Conservation (phyloP, 2,113 vertebrate genomes). For the Ailuropoda melanoleuca region DNA sequence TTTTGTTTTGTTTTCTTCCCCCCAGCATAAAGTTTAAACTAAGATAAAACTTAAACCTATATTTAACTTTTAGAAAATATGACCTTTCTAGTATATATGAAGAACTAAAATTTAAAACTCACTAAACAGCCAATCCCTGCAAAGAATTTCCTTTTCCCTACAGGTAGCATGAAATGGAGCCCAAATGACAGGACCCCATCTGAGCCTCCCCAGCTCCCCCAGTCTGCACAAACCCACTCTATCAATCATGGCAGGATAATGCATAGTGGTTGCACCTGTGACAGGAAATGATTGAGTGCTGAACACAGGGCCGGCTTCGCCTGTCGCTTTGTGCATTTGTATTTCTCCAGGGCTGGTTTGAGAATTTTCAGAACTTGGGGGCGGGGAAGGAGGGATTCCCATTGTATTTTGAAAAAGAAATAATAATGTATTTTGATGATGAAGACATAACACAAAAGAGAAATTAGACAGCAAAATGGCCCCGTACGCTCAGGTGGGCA, state of each 20-base stretch:
- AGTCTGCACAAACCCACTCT: constrained; percentile 86
- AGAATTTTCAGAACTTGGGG: constrained; percentile 83
- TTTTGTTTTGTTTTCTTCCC: neutral
- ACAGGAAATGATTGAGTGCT: constrained; percentile 91
- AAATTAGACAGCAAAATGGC: constrained; percentile 56
- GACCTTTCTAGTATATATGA: constrained; percentile 60
- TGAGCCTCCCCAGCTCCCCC: constrained; percentile 84
- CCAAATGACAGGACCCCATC: constrained; percentile 84
- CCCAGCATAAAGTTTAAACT: constrained; percentile 9
- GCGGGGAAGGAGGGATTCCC: constrained; percentile 51
- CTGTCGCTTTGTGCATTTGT: constrained; percentile 87
- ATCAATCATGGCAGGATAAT: constrained; percentile 91
- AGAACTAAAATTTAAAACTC: constrained; percentile 74
- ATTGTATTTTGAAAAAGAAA: constrained; percentile 67
- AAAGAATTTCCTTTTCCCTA: constrained; percentile 82
- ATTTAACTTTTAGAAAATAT: constrained; percentile 66
- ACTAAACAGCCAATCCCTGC: constrained; percentile 64
- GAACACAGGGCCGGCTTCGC: constrained; percentile 85
- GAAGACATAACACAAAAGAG: neutral
- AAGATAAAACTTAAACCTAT: constrained; percentile 34
- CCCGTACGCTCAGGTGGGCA: constrained; percentile 37
- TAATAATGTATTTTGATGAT: constrained; percentile 75
- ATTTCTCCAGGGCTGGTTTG: constrained; percentile 86
- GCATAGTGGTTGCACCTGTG: constrained; percentile 88
- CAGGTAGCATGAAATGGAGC: constrained; percentile 84